Conservation (phyloP, 2,888 invertebrate species). For the Melikaiella ostensackeni region DNA sequence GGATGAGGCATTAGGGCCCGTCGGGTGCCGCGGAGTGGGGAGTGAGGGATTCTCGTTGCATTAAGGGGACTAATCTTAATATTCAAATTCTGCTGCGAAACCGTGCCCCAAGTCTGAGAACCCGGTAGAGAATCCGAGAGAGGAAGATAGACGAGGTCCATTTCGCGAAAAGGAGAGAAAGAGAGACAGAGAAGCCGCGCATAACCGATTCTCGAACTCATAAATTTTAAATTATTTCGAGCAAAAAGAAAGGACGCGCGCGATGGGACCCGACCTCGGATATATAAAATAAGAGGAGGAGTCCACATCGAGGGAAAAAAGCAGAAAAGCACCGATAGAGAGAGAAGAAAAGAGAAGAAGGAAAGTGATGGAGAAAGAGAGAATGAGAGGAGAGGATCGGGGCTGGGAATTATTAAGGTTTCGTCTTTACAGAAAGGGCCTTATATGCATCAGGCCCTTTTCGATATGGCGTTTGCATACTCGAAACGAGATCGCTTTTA, state of each 20-base stretch:
- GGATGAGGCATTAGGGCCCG: constrained; percentile 24
- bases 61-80: constrained; percentile 73
- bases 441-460: constrained; percentile 43
- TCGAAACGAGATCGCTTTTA: constrained; percentile 60
- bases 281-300: constrained; percentile 62
- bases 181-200: constrained; percentile 33
- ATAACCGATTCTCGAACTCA: constrained; percentile 65
- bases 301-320: constrained; percentile 54
- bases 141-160: constrained; percentile 38
- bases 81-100: constrained; percentile 73
- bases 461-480: constrained; percentile 53
- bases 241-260: constrained; percentile 65
- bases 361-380: constrained; percentile 45
- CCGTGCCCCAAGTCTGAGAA: constrained; percentile 52
- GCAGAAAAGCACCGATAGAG: constrained; percentile 54
- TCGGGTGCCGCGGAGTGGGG: constrained; percentile 18
- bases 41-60: constrained; percentile 50
- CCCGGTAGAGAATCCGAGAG: constrained; percentile 51
- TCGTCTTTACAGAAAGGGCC: constrained; percentile 55
- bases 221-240: constrained; percentile 76
- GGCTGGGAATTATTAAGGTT: constrained; percentile 60
- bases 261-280: constrained; percentile 63
- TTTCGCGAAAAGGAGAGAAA: constrained; percentile 32
- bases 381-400: constrained; percentile 48
- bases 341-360: background rate